Evolutionary conservation across 2,113 vertebrate species (phyloP).

Genomic region (Motacilla alba): DNA sequence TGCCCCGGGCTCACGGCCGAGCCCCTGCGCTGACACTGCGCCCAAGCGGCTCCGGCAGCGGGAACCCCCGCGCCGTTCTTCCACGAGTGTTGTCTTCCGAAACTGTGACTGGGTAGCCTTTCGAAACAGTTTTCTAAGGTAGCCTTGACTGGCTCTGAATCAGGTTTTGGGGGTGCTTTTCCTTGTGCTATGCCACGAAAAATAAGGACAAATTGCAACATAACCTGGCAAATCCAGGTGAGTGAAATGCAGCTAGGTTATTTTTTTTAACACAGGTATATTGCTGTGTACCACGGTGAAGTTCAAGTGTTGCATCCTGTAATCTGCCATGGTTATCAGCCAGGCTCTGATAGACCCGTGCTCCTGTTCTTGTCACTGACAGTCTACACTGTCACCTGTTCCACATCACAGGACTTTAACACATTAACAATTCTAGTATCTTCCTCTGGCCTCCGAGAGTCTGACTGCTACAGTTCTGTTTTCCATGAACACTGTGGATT

Average conservation of each 20-base stretch:
- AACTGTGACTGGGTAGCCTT: background rate
- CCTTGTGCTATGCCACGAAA: background rate
- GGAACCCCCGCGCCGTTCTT: background rate
- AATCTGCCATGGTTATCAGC: background rate
- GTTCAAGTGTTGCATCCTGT: fast-evolving
- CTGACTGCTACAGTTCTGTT: background rate
- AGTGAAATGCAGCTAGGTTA: background rate
- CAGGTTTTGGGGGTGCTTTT: background rate
- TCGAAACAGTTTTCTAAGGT: background rate
- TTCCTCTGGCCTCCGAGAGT: background rate
- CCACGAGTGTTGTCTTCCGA: fast-evolving
- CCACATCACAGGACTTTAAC: background rate
- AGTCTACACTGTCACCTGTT: background rate
- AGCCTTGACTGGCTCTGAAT: background rate
- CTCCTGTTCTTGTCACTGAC: background rate
- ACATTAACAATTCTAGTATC: background rate
- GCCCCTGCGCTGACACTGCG: background rate
- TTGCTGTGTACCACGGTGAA: background rate
- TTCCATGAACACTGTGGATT: background rate
- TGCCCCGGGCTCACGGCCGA: background rate
- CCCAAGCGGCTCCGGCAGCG: fast-evolving
- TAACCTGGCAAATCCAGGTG: background rate
- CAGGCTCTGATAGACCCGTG: background rate
- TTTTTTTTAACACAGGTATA: background rate
- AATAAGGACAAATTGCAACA: background rate